Conservation (phyloP, 2,888 invertebrate species). For the Petrolisthes manimaculis region DNA sequence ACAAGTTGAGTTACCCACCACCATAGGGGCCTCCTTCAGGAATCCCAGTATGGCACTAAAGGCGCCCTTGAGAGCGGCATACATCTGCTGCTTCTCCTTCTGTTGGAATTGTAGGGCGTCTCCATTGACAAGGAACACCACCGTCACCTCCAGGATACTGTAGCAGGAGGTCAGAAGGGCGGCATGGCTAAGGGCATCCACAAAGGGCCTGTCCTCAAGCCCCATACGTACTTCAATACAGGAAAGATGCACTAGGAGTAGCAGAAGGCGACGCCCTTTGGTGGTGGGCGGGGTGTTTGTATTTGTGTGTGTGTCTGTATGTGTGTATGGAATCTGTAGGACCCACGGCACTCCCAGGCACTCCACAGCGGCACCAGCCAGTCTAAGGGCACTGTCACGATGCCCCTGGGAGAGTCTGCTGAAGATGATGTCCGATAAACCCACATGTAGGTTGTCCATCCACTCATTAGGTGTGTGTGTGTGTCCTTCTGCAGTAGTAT, state of each 20-base stretch:
- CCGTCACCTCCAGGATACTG: constrained; percentile 81
- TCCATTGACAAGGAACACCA: constrained; percentile 75
- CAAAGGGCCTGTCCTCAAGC: constrained; percentile 83
- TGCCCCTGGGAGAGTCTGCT: constrained; percentile 90
- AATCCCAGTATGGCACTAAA: constrained; percentile 85
- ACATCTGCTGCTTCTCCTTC: constrained; percentile 90
- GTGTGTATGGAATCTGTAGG: constrained; percentile 72
- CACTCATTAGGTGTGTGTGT: constrained; percentile 67
- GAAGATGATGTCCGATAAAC: constrained; percentile 84
- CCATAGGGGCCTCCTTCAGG: constrained; percentile 69
- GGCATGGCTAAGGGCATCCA: constrained; percentile 81
- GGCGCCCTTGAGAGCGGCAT: constrained; percentile 89
- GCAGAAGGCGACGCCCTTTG: constrained; percentile 82
- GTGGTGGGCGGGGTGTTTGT: constrained; percentile 75
- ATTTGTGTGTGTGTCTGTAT: background rate
- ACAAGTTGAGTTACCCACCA: too few species aligned
- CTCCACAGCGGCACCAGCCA: constrained; percentile 85
- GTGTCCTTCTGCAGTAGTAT: too few species aligned
- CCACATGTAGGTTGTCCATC: constrained; percentile 84
- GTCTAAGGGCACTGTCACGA: constrained; percentile 87
- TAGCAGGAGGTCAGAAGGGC: constrained; percentile 87
- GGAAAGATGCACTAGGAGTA: constrained; percentile 85
- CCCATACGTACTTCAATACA: constrained; percentile 96
- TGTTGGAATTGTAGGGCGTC: constrained; percentile 74
- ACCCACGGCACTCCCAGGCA: constrained; percentile 88